These are phyloP conservation scores for Trachymyrmex septentrionalis DNA, from an alignment of 1,140 invertebrate species.

Conservation along the genomic window DNA sequence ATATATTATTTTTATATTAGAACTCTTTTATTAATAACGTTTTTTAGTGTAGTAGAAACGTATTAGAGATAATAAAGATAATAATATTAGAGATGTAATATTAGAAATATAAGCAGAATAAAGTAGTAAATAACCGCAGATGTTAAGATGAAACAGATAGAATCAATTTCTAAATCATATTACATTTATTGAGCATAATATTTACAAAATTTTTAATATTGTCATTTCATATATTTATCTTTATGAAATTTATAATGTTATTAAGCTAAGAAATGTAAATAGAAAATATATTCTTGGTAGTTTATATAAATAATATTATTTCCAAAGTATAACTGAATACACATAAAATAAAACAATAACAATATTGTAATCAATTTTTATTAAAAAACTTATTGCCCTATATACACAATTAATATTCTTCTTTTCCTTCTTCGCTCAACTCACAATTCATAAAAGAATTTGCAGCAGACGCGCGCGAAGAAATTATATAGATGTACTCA, in stretches of 20 bases:
- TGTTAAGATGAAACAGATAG: not conserved
- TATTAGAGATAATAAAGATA: not conserved
- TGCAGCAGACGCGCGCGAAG: too few species aligned
- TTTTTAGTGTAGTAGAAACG: slow-evolving; percentile 1
- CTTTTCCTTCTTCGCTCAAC: not conserved
- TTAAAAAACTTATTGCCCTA: slow-evolving; percentile 8
- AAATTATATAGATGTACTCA: too few species aligned
- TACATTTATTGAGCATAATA: too few species aligned
- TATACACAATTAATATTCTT: not conserved
- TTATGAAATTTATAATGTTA: too few species aligned
- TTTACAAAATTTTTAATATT: too few species aligned
- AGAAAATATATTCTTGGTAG: slow-evolving; percentile 29
- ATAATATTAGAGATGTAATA: slow-evolving; percentile 11
- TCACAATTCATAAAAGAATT: too few species aligned
- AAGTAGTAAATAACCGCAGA: not conserved
- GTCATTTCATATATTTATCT: too few species aligned
- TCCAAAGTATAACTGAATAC: slow-evolving; percentile 51
- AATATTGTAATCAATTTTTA: slow-evolving; percentile 38
- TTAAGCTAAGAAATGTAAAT: slow-evolving; percentile 14
- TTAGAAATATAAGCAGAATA: slow-evolving; percentile 7
- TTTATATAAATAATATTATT: slow-evolving; percentile 18
- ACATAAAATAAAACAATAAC: slow-evolving; percentile 1
- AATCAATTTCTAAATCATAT: slow-evolving; percentile 13
- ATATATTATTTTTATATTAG: slow-evolving; percentile 49
- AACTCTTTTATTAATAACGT: slow-evolving; percentile 13